These are phyloP conservation scores for Entomobrya multifasciata DNA, from an alignment of 2,888 invertebrate species.

Conservation along the genomic window DNA sequence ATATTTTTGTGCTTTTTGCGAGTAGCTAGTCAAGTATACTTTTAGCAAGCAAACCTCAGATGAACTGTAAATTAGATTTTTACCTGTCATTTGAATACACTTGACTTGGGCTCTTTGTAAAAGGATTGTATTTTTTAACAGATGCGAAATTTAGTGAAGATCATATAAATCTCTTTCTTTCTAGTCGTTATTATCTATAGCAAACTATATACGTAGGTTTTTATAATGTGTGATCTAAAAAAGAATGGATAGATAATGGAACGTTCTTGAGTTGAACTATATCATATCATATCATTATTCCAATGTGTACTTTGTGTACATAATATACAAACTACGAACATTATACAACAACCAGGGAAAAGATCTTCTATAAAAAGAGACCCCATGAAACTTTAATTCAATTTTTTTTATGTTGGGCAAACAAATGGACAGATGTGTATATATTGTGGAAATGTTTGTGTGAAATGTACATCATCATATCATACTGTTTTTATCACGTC, in stretches of 20 bases:
- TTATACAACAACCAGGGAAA: neutral
- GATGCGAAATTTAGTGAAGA: constrained; percentile 46
- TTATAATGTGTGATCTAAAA: too few relatives aligned
- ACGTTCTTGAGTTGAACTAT: too few relatives aligned
- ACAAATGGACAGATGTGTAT: constrained; percentile 21
- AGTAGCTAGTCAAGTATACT: too few relatives aligned
- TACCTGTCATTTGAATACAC: constrained; percentile 12
- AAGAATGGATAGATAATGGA: too few relatives aligned
- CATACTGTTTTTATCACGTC: constrained; percentile 4
- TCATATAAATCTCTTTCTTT: constrained; percentile 3
- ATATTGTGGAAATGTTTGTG: neutral
- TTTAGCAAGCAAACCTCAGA: neutral
- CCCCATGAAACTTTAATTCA: constrained; percentile 34
- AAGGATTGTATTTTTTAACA: constrained; percentile 53
- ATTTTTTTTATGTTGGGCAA: neutral
- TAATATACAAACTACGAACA: too few relatives aligned
- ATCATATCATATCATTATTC: too few relatives aligned
- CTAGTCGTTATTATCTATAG: neutral
- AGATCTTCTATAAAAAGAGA: neutral
- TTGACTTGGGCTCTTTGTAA: neutral
- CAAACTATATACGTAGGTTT: too few relatives aligned
- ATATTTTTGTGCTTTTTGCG: too few relatives aligned
- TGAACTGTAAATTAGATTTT: neutral
- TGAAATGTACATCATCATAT: constrained; percentile 12
- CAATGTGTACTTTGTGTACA: neutral